A percentile compares a stretch with the other conserved stretches of the same genome.
Evolutionary conservation across 2,797 vertebrate genomes (phyloP).

Genomic region (Pseudochirops corinnae): DNA sequence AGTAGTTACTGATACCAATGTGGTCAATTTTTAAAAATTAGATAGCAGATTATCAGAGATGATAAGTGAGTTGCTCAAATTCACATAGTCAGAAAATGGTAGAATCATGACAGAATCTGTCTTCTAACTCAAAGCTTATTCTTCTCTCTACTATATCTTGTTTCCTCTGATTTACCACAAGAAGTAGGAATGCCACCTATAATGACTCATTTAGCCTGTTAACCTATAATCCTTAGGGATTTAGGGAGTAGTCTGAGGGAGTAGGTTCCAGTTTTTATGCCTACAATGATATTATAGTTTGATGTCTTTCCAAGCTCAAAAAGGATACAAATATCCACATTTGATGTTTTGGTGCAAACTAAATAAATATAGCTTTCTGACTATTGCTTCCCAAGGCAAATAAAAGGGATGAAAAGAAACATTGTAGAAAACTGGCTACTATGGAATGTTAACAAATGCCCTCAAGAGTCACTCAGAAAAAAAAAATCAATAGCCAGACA

Average conservation of each 20-base stretch:
- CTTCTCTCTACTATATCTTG: background rate
- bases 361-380: background rate
- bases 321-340: background rate
- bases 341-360: background rate
- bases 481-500: background rate
- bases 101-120: background rate
- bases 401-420: background rate
- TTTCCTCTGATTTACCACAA: background rate
- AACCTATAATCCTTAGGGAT: background rate
- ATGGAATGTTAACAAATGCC: background rate
- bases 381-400: background rate
- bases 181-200: background rate
- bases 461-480: background rate
- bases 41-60: background rate
- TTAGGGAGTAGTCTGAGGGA: background rate
- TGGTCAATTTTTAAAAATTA: background rate
- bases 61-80: background rate
- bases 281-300: background rate
- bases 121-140: background rate
- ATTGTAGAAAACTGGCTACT: background rate
- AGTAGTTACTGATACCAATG: background rate
- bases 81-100: background rate
- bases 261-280: background rate
- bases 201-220: background rate
- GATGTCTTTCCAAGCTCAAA: background rate